Evolutionary conservation across 2,888 invertebrate species (phyloP), one percentile per base, ranked within the genome.

Genomic region (Teleiodes luculella): DNA sequence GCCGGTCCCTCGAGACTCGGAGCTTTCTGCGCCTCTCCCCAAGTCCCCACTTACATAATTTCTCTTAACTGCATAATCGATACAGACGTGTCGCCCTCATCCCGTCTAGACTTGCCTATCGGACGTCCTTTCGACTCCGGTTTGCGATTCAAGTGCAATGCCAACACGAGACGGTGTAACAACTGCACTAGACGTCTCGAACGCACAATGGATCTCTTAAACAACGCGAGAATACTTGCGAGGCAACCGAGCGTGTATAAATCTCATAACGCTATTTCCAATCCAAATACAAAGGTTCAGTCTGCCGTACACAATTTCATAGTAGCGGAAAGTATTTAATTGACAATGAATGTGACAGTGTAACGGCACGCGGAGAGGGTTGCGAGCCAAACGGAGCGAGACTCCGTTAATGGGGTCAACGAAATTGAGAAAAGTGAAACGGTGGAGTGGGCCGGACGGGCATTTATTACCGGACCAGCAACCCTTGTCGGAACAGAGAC

Each of bases 391-490:
- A 73, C 78, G 78, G 74, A 78, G 71, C 80, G 77, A 66, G 69
- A 73, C 78, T 77, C 74, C 68, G 77, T 73, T 80, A 82, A 86
- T 82, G 79, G 83, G 83, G 85, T 83, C 83, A 80, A 74, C 80
- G 80, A 76, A 84, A 85, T 84, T 82, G 84, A 82, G 84, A 83
- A 85, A 83, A 86, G 83, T 83, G 81, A 81, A 83, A 80, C 72
- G 77, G 66, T 67, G 68, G 72, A 77, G 71, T 70, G 74, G 72
- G 65, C 70, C 68, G 72, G 74, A 70, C 74, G 69, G 71, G 72
- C 73, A 76, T 81, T 80, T 79, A 78, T 78, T 76, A 72, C 72
- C 65, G 68, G 69, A 63, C 65, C 67, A 67, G 62, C 67, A 20
- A 66, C 66, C 72, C 73, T 71, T 67, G 65, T 67, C 67, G 55